Base-by-base conservation (phyloP, 2,888 invertebrate genomes). In the Andrena chrysosceles region DNA sequence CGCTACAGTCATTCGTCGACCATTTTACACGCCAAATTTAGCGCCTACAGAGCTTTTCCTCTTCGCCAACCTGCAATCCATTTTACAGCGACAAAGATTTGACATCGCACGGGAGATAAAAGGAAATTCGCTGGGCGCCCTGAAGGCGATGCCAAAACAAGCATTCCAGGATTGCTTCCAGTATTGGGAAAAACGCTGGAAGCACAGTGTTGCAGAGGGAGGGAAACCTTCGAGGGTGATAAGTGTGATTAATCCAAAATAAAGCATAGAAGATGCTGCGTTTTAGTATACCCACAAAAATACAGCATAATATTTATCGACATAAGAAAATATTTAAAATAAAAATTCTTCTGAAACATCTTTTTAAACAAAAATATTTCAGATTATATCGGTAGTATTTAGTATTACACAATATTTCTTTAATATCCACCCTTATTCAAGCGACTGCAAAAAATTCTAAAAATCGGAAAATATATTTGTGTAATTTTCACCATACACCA, bases 61-160 rank as follows among this genome's bases (percentile, higher is more conserved):
- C 42, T 23, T 73, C 59, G 56, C 35, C 52, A n/a, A 69, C 69
- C 35, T 62, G 69, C 60, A 75, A 75, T 75, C 60, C 75, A 69
- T 60, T 75, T 75, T 68, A 56, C 67, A 0, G 67, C n/a, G 35
- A 49, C 69, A 60, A 68, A 75, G 75, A 60, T 52, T 48, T n/a
- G 60, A 68, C 69, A 7, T 13, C 35, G 13, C 23, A 52, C 48
- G n/a, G 69, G 69, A 49, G 60, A 75, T 60, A 75, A 62, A 68
- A 69, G 60, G 49, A 75, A 52, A 35, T 59, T 68, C 60, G 60
- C 35, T 49, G 33, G 69, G 7, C 33, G 20, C 49, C 69, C 10
- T 26, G 60, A 69, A 69, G 35, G 69, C 75, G 69, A 62, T 60
- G 68, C 35, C 75, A 35, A 20, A 60, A n/a, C 59, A 69, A 75